Base-by-base conservation (phyloP, 2,888 invertebrate species). In the Dinocampus coccinellae region DNA sequence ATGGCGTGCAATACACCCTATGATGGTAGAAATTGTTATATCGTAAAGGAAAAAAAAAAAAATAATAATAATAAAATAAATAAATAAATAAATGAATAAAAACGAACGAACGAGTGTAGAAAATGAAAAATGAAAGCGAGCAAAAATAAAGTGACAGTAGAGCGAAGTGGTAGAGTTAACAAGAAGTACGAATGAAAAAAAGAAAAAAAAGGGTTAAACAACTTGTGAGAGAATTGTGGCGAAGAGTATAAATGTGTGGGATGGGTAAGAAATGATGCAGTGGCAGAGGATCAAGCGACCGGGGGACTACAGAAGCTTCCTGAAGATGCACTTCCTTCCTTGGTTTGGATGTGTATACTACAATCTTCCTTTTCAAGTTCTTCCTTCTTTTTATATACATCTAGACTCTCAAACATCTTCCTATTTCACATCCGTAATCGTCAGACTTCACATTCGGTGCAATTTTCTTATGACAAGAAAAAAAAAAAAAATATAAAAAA, bases 251-350 rank as follows among this genome's bases (percentile, higher is more conserved):
- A 39, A 2, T 4, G 16, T 2, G 55, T 55, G 55, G 22, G n/a
- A 36, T n/a, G 57, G 36, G 29, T n/a, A 55, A 29, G 68, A 60
- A 57, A 57, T 29, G 67, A 68, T 26, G 60, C 58, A 73, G 57
- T 58, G 68, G 62, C 63, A 55, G 66, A 36, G 69, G 68, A 72
- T 75, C 72, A 73, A 75, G 66, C 69, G 70, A 72, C 60, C 70
- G 58, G 55, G 52, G 20, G 60, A 70, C 68, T 26, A 47, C 72
- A 57, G 60, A 42, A 24, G 61, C 65, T 62, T 58, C 58, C 71
- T 69, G 67, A 71, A 69, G 72, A 72, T 69, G 60, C 67, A 63
- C 69, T 70, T 73, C 69, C 70, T 65, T 39, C 61, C 34, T 7
- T 13, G 39, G 33, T n/a, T 22, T 34, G 53, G 22, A 9, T 65